Percentiles rank a stretch among this genome's conserved stretches.
Conservation (phyloP, 2,797 vertebrate genomes). For the Eulemur coronatus region DNA sequence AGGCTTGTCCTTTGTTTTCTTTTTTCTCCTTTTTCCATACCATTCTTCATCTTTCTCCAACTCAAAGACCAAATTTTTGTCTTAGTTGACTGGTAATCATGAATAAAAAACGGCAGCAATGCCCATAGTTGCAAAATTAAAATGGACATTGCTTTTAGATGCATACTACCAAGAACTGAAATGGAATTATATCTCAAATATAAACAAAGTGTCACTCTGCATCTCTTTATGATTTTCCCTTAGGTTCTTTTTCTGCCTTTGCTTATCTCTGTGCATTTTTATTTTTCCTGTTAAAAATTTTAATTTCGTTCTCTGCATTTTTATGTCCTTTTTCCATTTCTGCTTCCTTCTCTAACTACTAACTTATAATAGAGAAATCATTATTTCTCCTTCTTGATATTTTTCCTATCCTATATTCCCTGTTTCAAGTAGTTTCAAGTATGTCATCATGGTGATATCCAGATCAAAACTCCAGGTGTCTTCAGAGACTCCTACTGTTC, state of each 20-base stretch:
- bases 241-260: background rate
- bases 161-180: background rate
- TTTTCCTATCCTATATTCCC: background rate
- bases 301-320: background rate
- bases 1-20: background rate
- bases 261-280: background rate
- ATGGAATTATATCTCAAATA: background rate
- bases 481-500: background rate
- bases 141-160: background rate
- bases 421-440: conserved; percentile 1
- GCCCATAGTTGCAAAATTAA: background rate
- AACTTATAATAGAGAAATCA: background rate
- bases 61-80: background rate
- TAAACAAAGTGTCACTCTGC: background rate
- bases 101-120: conserved; percentile 5
- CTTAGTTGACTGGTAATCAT: background rate
- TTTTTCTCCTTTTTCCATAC: background rate
- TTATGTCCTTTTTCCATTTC: background rate
- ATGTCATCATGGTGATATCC: background rate
- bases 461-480: background rate
- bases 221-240: background rate
- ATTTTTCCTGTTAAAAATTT: background rate
- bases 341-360: background rate
- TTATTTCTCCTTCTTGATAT: background rate
- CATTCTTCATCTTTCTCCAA: background rate